Evolutionary conservation across 30 jellyfish, hydroid and myxozoan genomes (phyloP), one percentile per base, ranked within the genome.

Genomic region (Hydractinia symbiolongicarpus): DNA sequence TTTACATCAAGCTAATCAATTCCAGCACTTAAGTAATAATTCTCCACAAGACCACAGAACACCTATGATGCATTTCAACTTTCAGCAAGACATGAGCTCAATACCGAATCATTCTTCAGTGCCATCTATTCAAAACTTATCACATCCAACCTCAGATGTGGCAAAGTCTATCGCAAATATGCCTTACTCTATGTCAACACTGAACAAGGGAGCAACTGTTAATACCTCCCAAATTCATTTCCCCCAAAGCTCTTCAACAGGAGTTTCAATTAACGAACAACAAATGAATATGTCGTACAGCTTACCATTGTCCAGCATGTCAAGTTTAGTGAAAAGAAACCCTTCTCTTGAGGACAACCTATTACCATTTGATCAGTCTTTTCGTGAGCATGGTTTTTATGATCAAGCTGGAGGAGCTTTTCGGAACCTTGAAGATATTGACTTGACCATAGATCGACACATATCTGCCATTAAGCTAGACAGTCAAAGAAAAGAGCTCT

Each of bases 401-500:
- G 61, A 54, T 30, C 60, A 77, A 11, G 40, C 61, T 55, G 54
- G 66, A 44, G 60, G 54, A 30, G 5, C 66, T 49, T 50, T 30
- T 50, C 61, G 51, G 9, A 74, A 74, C 7, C 57, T 55, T 16
- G 85, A 77, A 53, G 85, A 77, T 44, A 77, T 77, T 53, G 85
- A 77, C 49, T n/a, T 77, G 40, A 56, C 60, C 40, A 77, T 77
- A 44, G 85, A 77, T 61, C 83, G 66, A 62, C 85, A 77, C 66
- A 16, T 77, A 61, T 53, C 79, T 77, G 85, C 85, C 10, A 77
- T 77, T 50, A 53, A 53, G 21, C 51, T 74, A 67, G 14, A 74
- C 83, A 49, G 60, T 49, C 85, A 77, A 50, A 77, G 60, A 13
- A 61, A 77, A 55, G 85, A 44, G 21, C 66, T 77, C 44, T 17